Conservation (phyloP, 2,113 vertebrate genomes). For the Meles meles region DNA sequence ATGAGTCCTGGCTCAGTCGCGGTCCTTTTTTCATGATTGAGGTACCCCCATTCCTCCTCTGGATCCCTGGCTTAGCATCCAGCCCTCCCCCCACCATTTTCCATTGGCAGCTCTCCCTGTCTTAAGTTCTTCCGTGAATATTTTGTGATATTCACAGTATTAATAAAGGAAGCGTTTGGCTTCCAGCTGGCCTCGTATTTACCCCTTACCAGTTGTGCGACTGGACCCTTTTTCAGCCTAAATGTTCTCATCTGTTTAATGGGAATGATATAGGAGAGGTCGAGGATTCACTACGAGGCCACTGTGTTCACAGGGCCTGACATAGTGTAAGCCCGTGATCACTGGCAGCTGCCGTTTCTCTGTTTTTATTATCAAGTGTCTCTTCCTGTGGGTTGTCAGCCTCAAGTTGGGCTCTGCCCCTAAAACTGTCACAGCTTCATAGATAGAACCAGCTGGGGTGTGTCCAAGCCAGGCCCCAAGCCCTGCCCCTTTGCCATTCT, state of each 20-base stretch:
- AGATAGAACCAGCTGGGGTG: slow-evolving; percentile 21
- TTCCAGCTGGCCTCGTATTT: neutral
- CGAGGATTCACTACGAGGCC: neutral
- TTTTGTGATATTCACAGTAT: neutral
- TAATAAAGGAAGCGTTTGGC: slow-evolving; percentile 5
- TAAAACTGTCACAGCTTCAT: slow-evolving; percentile 32
- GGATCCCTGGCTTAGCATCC: neutral
- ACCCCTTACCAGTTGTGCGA: neutral
- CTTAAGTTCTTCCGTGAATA: neutral
- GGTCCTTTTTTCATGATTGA: neutral
- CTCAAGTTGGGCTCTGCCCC: neutral
- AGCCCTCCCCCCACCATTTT: neutral
- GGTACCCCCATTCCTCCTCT: no score
- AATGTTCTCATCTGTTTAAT: neutral
- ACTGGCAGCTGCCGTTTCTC: neutral
- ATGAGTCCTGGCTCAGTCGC: neutral
- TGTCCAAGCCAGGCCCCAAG: neutral
- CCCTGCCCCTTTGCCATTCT: neutral
- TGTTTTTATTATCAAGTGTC: neutral
- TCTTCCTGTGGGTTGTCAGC: slow-evolving; percentile 18
- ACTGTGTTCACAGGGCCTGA: neutral
- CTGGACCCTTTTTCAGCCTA: neutral
- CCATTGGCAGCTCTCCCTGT: neutral
- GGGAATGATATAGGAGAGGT: neutral
- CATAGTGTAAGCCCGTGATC: neutral